Evolutionary conservation across 92 coral and sea anemone genomes (phyloP).

Genomic region (Phenganax marumi): DNA sequence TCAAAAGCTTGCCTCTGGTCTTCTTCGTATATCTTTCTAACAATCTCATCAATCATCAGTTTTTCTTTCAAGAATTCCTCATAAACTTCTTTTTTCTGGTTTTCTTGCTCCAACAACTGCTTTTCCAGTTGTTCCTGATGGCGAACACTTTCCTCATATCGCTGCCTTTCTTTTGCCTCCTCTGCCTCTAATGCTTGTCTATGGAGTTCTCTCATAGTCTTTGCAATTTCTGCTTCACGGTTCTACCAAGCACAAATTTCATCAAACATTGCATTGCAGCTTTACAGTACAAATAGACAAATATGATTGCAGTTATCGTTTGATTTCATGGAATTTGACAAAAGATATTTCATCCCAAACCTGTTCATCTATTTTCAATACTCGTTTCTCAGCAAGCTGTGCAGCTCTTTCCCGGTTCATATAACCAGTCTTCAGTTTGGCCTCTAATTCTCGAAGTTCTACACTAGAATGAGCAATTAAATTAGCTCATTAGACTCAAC

Average conservation of each 20-base stretch:
- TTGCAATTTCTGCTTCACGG: slow-evolving; percentile 69
- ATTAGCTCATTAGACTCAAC: neutral
- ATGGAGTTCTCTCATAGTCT: slow-evolving; percentile 79
- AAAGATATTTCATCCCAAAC: slow-evolving; percentile 28
- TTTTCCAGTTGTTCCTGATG: slow-evolving; percentile 89
- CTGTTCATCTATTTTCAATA: slow-evolving; percentile 69
- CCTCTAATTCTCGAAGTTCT: slow-evolving; percentile 91
- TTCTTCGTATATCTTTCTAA: slow-evolving; percentile 95
- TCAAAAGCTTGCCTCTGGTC: slow-evolving; percentile 72
- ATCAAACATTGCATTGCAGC: neutral
- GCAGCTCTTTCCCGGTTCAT: slow-evolving; percentile 95
- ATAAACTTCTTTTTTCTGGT: slow-evolving; percentile 83
- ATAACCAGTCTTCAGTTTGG: slow-evolving; percentile 90
- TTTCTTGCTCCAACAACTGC: slow-evolving; percentile 83
- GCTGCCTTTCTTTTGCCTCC: slow-evolving; percentile 71
- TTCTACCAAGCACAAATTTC: neutral
- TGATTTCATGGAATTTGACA: neutral
- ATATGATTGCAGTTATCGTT: neutral
- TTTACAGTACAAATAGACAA: neutral
- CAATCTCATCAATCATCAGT: slow-evolving; percentile 98
- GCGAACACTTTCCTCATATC: slow-evolving; percentile 93
- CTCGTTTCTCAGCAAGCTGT: slow-evolving; percentile 75
- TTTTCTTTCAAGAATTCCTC: slow-evolving; percentile 98
- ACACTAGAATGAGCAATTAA: slow-evolving; percentile 48
- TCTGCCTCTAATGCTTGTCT: slow-evolving; percentile 77